These are phyloP conservation scores for Tribolium castaneum DNA, from an alignment of 1,140 invertebrate genomes.

Conservation along the genomic window DNA sequence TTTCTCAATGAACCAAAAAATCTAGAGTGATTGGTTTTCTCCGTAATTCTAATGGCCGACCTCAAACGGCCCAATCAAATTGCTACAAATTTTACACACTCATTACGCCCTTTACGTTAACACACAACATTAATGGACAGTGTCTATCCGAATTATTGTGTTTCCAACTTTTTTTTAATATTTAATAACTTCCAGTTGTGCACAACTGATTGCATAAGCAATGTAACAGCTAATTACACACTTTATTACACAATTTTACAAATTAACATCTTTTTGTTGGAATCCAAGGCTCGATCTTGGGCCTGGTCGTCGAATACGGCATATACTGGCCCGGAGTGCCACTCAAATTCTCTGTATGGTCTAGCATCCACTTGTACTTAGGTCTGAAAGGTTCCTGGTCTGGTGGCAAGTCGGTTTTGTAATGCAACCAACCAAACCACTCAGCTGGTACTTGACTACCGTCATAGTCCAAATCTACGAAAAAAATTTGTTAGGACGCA, in stretches of 20 bases:
- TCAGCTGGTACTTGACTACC: slow-evolving; percentile 91
- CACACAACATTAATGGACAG: no score
- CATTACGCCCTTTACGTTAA: no score
- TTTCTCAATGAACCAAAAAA: no score
- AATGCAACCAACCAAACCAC: slow-evolving; percentile 91
- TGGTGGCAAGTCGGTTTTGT: slow-evolving; percentile 85
- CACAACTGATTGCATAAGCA: neutral
- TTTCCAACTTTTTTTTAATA: no score
- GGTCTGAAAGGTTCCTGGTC: slow-evolving; percentile 77
- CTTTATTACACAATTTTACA: slow-evolving; percentile 2
- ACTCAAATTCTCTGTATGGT: slow-evolving; percentile 85
- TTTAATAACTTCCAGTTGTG: neutral
- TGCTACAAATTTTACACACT: no score
- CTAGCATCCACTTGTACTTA: slow-evolving; percentile 87
- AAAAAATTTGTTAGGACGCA: neutral
- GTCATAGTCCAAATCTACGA: slow-evolving; percentile 86
- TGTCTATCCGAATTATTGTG: no score
- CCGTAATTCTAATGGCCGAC: no score
- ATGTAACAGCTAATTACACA: neutral
- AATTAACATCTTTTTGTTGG: slow-evolving; percentile 65
- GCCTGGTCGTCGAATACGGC: slow-evolving; percentile 87
- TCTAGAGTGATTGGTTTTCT: no score
- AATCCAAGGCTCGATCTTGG: slow-evolving; percentile 88
- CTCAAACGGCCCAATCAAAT: no score
- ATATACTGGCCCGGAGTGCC: slow-evolving; percentile 85